Conservation (phyloP, 2,113 vertebrate genomes). For the Gopherus flavomarginatus region DNA sequence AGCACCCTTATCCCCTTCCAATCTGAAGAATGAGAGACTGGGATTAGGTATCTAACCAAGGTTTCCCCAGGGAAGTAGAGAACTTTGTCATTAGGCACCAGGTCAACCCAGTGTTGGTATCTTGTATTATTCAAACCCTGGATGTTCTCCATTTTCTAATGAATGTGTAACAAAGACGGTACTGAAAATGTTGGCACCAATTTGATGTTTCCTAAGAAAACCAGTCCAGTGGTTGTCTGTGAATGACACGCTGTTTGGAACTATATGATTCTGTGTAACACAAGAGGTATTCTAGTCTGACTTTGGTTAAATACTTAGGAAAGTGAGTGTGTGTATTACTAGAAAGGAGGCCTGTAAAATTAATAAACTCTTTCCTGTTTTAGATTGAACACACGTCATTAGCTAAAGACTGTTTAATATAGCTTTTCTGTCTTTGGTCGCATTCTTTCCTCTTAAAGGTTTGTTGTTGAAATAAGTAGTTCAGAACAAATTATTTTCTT, state of each 20-base stretch:
- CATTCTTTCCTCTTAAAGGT: slow-evolving; percentile 54
- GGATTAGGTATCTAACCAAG: rapidly evolving
- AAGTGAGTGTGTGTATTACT: slow-evolving; percentile 2
- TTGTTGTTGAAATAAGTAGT: slow-evolving; percentile 47
- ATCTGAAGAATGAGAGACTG: background rate
- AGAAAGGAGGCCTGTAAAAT: slow-evolving; percentile 26
- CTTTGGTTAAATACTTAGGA: background rate
- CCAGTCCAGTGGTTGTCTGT: background rate
- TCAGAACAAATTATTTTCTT: slow-evolving; percentile 40
- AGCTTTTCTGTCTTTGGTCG: slow-evolving; percentile 25
- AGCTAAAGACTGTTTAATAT: background rate
- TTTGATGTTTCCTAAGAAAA: slow-evolving; percentile 49
- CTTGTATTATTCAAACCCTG: slow-evolving; percentile 20
- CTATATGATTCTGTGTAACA: slow-evolving; percentile 1
- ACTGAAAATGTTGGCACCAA: slow-evolving; percentile 1
- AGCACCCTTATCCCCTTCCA: background rate
- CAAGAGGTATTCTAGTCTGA: slow-evolving; percentile 2
- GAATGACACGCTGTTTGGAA: slow-evolving; percentile 14
- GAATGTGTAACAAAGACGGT: slow-evolving; percentile 11
- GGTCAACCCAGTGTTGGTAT: background rate
- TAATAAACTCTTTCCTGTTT: slow-evolving; percentile 12
- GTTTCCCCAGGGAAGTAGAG: background rate
- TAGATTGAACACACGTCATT: background rate
- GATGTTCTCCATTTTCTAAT: slow-evolving; percentile 18
- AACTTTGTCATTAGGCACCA: background rate